Evolutionary conservation across 2,113 vertebrate species (phyloP).

Genomic region (Oxygymnocypris stewartii): DNA sequence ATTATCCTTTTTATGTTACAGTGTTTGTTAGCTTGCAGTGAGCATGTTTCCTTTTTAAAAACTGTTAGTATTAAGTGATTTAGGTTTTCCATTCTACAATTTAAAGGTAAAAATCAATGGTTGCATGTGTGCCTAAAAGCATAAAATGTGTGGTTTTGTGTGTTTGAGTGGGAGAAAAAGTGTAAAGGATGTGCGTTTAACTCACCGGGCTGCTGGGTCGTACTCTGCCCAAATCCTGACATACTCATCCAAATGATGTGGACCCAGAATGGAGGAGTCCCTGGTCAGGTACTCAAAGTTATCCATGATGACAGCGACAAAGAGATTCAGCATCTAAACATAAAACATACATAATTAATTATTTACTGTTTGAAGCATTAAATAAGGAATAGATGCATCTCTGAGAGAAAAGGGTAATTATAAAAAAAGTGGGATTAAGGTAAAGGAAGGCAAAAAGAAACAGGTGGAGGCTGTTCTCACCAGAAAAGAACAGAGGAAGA

Average conservation of each 20-base stretch:
- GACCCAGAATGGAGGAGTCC: conserved; percentile 92
- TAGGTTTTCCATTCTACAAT: neutral
- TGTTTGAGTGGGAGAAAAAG: neutral
- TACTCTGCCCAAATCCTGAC: conserved; percentile 96
- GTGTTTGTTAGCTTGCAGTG: conserved; percentile 8
- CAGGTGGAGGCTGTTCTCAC: conserved; percentile 67
- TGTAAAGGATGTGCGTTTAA: conserved; percentile 29
- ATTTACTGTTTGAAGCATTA: neutral
- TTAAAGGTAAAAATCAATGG: neutral
- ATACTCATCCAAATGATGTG: conserved; percentile 93
- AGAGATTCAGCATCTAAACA: conserved; percentile 87
- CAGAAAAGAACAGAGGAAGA: conserved; percentile 96
- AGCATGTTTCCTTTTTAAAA: neutral
- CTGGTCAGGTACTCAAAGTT: conserved; percentile 95
- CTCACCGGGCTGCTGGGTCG: conserved; percentile 93
- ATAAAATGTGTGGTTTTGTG: conserved; percentile 20
- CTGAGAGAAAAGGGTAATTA: neutral
- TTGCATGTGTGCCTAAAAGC: neutral
- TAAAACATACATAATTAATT: conserved; percentile 2
- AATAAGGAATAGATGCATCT: neutral
- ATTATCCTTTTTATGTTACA: neutral
- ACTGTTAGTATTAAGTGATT: neutral
- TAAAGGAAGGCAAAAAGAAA: neutral
- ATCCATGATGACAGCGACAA: conserved; percentile 96
- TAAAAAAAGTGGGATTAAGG: neutral